Percentiles rank a stretch among this genome's conserved stretches.
phyloP scores from a whole-genome alignment of 1,140 invertebrate species.

The Drosophila kurseongensis region DNA sequence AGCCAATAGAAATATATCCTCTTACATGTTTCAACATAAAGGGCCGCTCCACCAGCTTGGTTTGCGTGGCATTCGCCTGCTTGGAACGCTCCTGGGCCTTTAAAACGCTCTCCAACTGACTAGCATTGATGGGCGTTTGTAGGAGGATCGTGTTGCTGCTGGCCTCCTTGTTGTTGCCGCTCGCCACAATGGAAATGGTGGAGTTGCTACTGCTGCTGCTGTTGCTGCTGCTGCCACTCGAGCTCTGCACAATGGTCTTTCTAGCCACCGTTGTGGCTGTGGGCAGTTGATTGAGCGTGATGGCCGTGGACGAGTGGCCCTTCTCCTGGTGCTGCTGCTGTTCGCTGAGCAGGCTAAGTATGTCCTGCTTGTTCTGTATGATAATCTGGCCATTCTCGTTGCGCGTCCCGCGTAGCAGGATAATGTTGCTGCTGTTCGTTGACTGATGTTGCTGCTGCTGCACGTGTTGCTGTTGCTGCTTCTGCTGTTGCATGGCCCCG shows the following conservation, averaged over 20 bases:
- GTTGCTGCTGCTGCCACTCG: slow-evolving; percentile 7
- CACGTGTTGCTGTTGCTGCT: slow-evolving; percentile 63
- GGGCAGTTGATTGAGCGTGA: slow-evolving; percentile 77
- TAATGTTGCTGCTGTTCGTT: slow-evolving; percentile 71
- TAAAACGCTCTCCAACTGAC: slow-evolving; percentile 79
- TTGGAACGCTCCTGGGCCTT: slow-evolving; percentile 62
- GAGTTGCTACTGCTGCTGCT: slow-evolving; percentile 37
- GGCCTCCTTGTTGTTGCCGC: slow-evolving; percentile 56
- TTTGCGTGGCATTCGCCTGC: slow-evolving; percentile 28
- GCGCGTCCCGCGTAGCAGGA: slow-evolving; percentile 81
- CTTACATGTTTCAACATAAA: slow-evolving; percentile 82
- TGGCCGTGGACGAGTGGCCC: slow-evolving; percentile 56
- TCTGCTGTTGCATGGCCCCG: slow-evolving; percentile 78
- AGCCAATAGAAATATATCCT: not conserved
- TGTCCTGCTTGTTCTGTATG: slow-evolving; percentile 83
- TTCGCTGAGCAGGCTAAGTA: slow-evolving; percentile 77
- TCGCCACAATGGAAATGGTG: slow-evolving; percentile 68
- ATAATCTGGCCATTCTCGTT: slow-evolving; percentile 84
- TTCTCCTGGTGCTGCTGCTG: slow-evolving; percentile 76
- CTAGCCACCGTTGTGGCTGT: slow-evolving; percentile 74
- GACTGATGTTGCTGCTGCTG: slow-evolving; percentile 53
- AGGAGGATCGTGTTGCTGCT: slow-evolving; percentile 74
- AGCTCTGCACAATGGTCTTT: slow-evolving; percentile 65
- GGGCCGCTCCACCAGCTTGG: slow-evolving; percentile 68
- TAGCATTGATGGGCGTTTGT: slow-evolving; percentile 84